Evolutionary conservation across 2,888 invertebrate species (phyloP), one percentile per base, ranked within the genome.

Genomic region (Xestobium rufovillosum): DNA sequence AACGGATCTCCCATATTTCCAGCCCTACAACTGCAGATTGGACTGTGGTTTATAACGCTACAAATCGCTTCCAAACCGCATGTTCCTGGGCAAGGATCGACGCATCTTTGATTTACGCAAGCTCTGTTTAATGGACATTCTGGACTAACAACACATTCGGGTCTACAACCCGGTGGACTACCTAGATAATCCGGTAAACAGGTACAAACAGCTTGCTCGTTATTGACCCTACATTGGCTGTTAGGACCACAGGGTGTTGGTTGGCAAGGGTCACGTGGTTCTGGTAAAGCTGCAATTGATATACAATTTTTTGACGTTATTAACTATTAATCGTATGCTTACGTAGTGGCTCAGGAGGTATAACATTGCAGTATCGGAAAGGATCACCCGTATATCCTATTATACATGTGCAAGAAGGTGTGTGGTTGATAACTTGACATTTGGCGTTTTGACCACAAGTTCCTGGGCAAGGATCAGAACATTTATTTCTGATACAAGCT

Each of bases 401-500:
- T n/a, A 73, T 64, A 57, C 87, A 88, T 40, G 69, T 76, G 55
- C 85, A 80, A 16, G 72, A 68, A 39, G 82, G 79, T 51, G 84
- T 55, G 65, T 83, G 81, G 52, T 81, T 83, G 8, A 81, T 70
- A 13, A 83, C 82, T 42, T 72, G 69, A 57, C 86, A 86, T 43
- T 78, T 73, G 3, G 84, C 79, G 56, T 83, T 81, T 45, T 74
- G 68, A 23, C 83, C 85, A 58, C 86, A 86, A 13, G 76, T 77
- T 38, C 83, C 83, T 0, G 80, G 78, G 51, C 85, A 85, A 13
- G 85, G 84, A 59, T 83, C 77, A 53, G 73, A 71, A 57, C 86
- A 86, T 66, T 80, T 82, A 48, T 79, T 78, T 49, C 74, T 73
- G 6, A 81, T 66, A 54, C 85, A 85, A 12, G 83, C 81, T 52